These are phyloP conservation scores for Eurystomus glaucurus DNA, from an alignment of 2,797 vertebrate species.

Conservation along the genomic window DNA sequence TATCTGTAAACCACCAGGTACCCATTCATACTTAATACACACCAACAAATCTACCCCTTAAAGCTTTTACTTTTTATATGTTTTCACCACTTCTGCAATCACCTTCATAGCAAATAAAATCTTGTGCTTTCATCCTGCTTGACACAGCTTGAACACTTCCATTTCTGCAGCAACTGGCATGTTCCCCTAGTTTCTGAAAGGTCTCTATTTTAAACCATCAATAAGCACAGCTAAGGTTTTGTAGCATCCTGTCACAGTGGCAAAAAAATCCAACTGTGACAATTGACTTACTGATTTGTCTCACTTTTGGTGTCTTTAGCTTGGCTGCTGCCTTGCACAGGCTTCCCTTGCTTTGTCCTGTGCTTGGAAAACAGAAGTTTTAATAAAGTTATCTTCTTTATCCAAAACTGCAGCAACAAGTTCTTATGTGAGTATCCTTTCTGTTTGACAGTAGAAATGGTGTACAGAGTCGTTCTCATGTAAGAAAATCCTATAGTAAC, in stretches of 20 bases:
- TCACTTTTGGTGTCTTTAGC: background rate
- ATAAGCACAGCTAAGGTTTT: background rate
- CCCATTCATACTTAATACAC: background rate
- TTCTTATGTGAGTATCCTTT: background rate
- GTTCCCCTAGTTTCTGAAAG: background rate
- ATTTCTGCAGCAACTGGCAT: background rate
- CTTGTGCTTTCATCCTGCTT: background rate
- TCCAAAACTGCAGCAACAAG: background rate
- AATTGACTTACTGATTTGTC: background rate
- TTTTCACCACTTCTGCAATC: background rate
- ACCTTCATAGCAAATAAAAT: slow-evolving; percentile 5
- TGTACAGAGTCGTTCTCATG: background rate
- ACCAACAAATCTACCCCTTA: background rate
- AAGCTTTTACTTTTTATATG: background rate
- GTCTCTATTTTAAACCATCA: slow-evolving; percentile 1
- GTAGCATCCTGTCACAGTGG: background rate
- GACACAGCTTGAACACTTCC: slow-evolving; percentile 34
- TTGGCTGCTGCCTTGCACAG: background rate
- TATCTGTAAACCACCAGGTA: background rate
- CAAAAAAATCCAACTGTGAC: slow-evolving; percentile 9
- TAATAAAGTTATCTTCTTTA: background rate
- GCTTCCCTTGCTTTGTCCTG: background rate
- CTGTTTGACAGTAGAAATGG: background rate
- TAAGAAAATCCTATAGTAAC: background rate
- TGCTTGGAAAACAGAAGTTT: background rate